phyloP scores from a whole-genome alignment of 2,113 vertebrate species.

The Ciconia boyciana region DNA sequence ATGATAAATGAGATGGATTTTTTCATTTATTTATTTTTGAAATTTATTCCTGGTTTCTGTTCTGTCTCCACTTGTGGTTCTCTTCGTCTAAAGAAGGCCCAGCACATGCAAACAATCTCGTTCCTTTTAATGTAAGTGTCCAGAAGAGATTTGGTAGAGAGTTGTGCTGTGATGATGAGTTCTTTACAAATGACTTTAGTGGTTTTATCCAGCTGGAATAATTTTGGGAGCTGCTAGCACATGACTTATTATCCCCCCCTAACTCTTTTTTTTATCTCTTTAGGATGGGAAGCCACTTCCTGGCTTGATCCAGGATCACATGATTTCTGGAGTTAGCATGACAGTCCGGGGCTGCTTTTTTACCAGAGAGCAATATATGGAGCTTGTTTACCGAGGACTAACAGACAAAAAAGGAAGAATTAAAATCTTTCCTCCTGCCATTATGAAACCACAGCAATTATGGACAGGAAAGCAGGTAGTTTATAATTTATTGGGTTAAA shows the following conservation, averaged over 20 bases:
- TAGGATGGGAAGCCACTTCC: constrained; percentile 95
- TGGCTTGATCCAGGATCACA: constrained; percentile 97
- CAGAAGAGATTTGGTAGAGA: background rate
- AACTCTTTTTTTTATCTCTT: background rate
- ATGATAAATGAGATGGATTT: background rate
- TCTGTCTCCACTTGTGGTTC: background rate
- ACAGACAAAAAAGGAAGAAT: constrained; percentile 88
- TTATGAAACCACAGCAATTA: constrained; percentile 85
- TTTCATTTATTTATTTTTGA: background rate
- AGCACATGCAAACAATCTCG: background rate
- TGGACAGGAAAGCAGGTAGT: constrained; percentile 98
- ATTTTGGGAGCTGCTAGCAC: background rate
- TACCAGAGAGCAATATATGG: constrained; percentile 87
- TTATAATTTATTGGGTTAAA: background rate
- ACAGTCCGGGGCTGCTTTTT: constrained; percentile 92
- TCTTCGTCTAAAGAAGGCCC: background rate
- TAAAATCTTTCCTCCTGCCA: constrained; percentile 81
- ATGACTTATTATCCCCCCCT: background rate
- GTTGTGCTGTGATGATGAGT: background rate
- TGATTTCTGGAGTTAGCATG: constrained; percentile 94
- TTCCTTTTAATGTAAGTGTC: background rate
- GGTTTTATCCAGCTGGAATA: background rate
- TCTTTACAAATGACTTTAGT: background rate
- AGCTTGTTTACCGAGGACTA: constrained; percentile 91
- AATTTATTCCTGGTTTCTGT: background rate